phyloP scores from a whole-genome alignment of 2,797 vertebrate genomes.

The Sternotherus odoratus region DNA sequence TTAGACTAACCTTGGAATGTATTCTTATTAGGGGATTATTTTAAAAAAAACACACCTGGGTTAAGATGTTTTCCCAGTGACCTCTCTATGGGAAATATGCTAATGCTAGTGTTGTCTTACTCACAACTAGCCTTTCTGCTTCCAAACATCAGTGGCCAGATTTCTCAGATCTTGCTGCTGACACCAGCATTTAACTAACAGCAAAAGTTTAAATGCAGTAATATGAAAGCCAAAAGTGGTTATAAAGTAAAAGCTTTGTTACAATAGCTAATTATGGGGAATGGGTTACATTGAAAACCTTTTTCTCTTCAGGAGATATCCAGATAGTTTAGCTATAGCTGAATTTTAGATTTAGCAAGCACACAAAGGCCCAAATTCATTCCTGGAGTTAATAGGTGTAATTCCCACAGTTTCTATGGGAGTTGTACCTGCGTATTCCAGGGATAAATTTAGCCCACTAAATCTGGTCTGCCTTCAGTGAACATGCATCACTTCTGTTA shows the following conservation, averaged over 20 bases:
- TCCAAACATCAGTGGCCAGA: slow-evolving; percentile 1
- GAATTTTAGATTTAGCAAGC: background rate
- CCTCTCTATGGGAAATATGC: slow-evolving; percentile 27
- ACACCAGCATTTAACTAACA: background rate
- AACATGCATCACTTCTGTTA: background rate
- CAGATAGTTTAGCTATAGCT: background rate
- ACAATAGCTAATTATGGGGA: background rate
- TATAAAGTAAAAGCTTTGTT: background rate
- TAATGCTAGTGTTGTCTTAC: background rate
- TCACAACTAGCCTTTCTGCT: slow-evolving; percentile 17
- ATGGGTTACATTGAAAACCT: background rate
- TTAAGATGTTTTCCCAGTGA: background rate
- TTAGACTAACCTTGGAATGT: background rate
- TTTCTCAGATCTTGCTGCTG: background rate
- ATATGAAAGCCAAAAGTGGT: background rate
- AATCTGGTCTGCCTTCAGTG: rapidly evolving
- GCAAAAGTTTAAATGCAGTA: background rate
- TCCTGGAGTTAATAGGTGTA: background rate
- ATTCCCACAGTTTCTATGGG: background rate
- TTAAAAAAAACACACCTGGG: background rate
- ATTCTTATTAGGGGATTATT: background rate
- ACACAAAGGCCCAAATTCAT: background rate
- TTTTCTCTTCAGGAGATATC: background rate
- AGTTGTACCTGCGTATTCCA: background rate
- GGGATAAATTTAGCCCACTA: background rate